A percentile compares a stretch with the other conserved stretches of the same genome.
These are phyloP conservation scores for Cyrtonyx montezumae DNA, from an alignment of 2,113 vertebrate species.

Conservation along the genomic window DNA sequence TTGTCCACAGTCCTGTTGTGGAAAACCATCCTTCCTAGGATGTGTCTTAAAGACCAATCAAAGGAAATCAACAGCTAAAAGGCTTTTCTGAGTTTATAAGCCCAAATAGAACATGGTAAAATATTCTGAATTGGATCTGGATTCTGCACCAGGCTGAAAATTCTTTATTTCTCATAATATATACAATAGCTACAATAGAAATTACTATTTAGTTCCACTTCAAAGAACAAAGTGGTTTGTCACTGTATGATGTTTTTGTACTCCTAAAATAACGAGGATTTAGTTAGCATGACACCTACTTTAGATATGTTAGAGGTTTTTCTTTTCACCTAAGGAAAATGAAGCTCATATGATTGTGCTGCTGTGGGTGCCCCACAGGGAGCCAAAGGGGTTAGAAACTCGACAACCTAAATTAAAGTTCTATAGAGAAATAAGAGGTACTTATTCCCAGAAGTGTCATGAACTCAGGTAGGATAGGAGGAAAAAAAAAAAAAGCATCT, in stretches of 20 bases:
- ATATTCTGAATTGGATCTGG: background rate
- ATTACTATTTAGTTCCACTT: background rate
- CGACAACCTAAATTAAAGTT: background rate
- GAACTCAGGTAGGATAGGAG: rapidly evolving
- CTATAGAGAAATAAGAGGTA: background rate
- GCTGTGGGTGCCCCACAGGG: background rate
- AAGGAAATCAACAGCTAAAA: background rate
- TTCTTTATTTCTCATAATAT: background rate
- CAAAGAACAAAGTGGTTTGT: background rate
- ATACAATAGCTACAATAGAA: background rate
- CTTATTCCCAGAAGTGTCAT: rapidly evolving
- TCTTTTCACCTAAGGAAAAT: background rate
- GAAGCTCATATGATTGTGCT: rapidly evolving
- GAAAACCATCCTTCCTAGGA: background rate
- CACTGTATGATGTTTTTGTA: background rate
- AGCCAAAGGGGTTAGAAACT: rapidly evolving
- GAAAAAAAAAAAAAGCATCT: background rate
- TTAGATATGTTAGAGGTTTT: background rate
- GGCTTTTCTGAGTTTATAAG: background rate
- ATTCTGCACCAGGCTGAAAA: background rate
- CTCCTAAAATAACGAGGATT: background rate
- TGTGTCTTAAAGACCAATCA: background rate
- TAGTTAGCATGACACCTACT: rapidly evolving
- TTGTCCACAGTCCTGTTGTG: background rate
- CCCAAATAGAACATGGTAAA: background rate